A percentile compares a stretch with the other conserved stretches of the same genome.
These are phyloP conservation scores for Novumbra hubbsi DNA, from an alignment of 2,797 vertebrate genomes.

Conservation along the genomic window DNA sequence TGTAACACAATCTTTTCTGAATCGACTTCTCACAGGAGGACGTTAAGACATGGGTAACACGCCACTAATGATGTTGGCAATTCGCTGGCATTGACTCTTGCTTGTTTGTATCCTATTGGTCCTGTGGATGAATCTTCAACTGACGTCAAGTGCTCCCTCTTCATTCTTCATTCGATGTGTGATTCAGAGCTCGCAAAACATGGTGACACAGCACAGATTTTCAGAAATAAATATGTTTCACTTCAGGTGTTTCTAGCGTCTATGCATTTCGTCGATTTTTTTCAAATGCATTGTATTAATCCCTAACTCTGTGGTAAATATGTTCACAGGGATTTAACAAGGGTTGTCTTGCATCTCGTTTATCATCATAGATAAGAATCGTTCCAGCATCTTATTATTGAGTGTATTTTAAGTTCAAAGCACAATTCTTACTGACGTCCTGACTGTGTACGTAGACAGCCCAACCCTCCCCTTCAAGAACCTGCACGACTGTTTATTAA, in stretches of 20 bases:
- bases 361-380: no score
- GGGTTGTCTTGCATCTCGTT: no score
- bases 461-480: neutral
- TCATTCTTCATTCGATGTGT: conserved; percentile 62
- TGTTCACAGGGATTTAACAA: no score
- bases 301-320: no score
- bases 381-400: no score
- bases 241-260: no score
- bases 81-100: conserved; percentile 47
- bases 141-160: conserved; percentile 77
- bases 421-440: neutral
- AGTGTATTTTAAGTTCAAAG: no score
- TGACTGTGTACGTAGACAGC: neutral
- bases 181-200: conserved; percentile 12
- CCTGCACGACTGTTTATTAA: neutral
- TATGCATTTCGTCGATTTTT: neutral
- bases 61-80: conserved; percentile 54
- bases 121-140: conserved; percentile 71
- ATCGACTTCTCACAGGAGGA: neutral
- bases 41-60: conserved; percentile 52
- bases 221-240: no score
- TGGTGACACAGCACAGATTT: conserved; percentile 3
- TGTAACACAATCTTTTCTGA: conserved; percentile 1
- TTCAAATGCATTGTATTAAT: no score
- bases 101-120: conserved; percentile 71